These are phyloP conservation scores for Poeciliopsis gracilis DNA, from an alignment of 2,797 vertebrate genomes.

Conservation along the genomic window DNA sequence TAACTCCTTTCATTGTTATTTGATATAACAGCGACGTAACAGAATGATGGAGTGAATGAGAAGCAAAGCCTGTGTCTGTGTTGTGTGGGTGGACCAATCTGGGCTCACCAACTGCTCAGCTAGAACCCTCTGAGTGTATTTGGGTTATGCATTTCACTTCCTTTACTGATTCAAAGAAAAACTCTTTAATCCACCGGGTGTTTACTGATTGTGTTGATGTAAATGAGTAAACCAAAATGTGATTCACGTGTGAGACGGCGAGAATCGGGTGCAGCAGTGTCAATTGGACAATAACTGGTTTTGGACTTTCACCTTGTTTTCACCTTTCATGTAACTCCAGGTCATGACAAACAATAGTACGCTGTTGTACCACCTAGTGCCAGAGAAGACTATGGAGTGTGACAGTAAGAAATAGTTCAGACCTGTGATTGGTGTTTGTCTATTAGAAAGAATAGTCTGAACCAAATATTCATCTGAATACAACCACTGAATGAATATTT, in stretches of 20 bases:
- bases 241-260: not conserved
- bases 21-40: slow-evolving; percentile 25
- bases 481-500: not conserved
- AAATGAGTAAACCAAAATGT: slow-evolving; percentile 1
- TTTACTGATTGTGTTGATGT: not conserved
- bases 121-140: slow-evolving; percentile 11
- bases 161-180: not conserved
- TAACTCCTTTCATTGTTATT: slow-evolving; percentile 23
- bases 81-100: slow-evolving; percentile 74
- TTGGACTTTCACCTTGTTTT: slow-evolving; percentile 1
- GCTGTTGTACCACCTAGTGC: not conserved
- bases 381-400: not conserved
- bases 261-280: not conserved
- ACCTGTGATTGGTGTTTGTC: not conserved
- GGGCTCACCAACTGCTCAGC: slow-evolving; percentile 63
- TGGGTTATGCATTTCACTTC: slow-evolving; percentile 15
- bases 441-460: not conserved
- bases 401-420: not conserved
- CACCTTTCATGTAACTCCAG: not conserved
- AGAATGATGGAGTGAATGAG: slow-evolving; percentile 58
- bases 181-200: not conserved
- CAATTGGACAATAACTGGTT: not conserved
- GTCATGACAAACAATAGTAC: not conserved
- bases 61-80: slow-evolving; percentile 42
- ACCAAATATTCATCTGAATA: not conserved